Conservation (phyloP, 2,113 vertebrate species). For the Astatotilapia flaviijosephi region DNA sequence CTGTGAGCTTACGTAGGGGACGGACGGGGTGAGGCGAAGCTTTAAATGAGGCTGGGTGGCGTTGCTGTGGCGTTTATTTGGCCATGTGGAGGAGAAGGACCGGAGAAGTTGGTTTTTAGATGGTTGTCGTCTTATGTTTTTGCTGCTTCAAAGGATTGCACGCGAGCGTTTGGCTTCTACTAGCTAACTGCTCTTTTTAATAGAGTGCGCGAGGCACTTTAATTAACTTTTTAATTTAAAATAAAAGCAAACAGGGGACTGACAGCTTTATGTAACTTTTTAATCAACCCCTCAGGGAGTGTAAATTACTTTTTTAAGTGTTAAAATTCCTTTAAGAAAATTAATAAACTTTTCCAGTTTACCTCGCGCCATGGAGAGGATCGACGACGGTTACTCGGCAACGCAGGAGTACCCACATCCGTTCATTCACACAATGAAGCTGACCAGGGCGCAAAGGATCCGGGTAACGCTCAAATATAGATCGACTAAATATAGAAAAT, state of each 20-base stretch:
- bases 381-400: background rate
- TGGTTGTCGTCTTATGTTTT: background rate
- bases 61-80: background rate
- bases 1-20: background rate
- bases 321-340: background rate
- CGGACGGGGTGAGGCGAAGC: conserved; percentile 12
- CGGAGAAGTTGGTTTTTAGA: background rate
- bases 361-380: conserved; percentile 40
- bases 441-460: conserved; percentile 65
- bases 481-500: background rate
- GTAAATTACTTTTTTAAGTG: background rate
- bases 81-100: background rate
- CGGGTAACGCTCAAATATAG: conserved; percentile 61
- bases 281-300: background rate
- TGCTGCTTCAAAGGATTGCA: background rate
- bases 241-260: background rate
- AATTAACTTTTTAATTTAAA: background rate
- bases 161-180: background rate
- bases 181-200: background rate
- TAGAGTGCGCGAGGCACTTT: background rate
- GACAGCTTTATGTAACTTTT: background rate
- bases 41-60: background rate
- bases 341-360: background rate
- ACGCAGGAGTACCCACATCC: conserved; percentile 60
- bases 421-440: conserved; percentile 71